A percentile compares a stretch with the other conserved stretches of the same genome.
Conservation (phyloP, 1,140 invertebrate species). For the Bombus pascuorum region DNA sequence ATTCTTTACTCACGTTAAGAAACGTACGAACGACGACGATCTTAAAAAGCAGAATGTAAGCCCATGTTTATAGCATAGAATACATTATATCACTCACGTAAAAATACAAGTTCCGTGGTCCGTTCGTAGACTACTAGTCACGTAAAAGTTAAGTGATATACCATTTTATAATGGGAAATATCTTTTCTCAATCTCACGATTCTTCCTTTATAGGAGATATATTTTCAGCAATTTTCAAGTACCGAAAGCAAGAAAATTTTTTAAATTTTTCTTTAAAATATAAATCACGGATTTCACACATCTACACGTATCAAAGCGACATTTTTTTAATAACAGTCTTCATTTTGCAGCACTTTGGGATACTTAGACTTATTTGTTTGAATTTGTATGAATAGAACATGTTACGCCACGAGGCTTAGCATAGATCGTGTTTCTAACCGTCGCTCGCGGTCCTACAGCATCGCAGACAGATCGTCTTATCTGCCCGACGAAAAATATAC, state of each 20-base stretch:
- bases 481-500: too few species aligned
- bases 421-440: too few species aligned
- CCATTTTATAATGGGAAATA: neutral
- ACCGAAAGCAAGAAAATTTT: neutral
- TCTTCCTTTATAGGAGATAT: neutral
- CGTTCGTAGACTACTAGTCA: neutral
- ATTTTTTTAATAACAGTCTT: neutral
- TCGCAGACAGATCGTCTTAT: too few species aligned
- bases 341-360: too few species aligned
- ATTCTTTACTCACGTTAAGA: too few species aligned
- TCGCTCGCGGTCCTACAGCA: too few species aligned
- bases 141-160: conserved; percentile 8
- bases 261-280: neutral
- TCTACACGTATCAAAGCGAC: neutral
- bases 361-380: too few species aligned
- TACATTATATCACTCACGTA: neutral
- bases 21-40: neutral
- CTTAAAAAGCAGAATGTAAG: neutral
- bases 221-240: neutral
- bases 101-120: neutral
- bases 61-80: neutral
- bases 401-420: too few species aligned
- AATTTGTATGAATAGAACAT: neutral
- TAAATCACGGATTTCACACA: neutral
- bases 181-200: neutral